Conservation (phyloP, 2,113 vertebrate species). For the Astatoreochromis straeleni region DNA sequence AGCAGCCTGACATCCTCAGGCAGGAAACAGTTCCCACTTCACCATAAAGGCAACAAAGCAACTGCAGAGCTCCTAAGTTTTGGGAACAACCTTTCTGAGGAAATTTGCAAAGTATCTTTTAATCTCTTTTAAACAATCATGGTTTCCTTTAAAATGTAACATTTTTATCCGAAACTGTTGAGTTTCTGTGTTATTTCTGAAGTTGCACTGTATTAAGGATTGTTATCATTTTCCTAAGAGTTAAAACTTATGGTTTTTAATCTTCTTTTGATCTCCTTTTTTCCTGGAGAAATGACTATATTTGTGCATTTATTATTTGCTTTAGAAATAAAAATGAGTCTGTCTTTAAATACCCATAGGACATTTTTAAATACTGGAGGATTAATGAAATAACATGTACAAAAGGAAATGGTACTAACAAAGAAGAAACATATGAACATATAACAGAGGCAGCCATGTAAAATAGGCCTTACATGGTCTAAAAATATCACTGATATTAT, state of each 20-base stretch:
- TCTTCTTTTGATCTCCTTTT: background rate
- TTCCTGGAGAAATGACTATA: background rate
- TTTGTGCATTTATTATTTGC: background rate
- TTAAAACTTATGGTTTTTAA: background rate
- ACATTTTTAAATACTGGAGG: background rate
- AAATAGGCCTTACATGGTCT: background rate
- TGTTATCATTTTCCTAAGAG: background rate
- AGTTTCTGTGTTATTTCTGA: background rate
- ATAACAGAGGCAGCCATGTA: background rate
- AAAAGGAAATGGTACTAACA: background rate
- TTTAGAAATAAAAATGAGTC: background rate
- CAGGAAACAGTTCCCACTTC: background rate
- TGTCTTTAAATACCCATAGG: background rate
- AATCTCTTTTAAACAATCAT: background rate
- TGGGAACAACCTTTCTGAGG: background rate
- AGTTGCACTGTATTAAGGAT: background rate
- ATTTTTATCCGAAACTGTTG: background rate
- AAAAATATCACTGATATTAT: constrained; percentile 43
- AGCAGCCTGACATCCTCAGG: background rate
- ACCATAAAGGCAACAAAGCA: background rate
- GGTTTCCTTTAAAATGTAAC: background rate
- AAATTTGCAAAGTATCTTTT: background rate
- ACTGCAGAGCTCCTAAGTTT: background rate
- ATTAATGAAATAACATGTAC: background rate
- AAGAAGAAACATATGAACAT: background rate